phyloP scores from a whole-genome alignment of 2,797 vertebrate species.

The Acridotheres tristis region DNA sequence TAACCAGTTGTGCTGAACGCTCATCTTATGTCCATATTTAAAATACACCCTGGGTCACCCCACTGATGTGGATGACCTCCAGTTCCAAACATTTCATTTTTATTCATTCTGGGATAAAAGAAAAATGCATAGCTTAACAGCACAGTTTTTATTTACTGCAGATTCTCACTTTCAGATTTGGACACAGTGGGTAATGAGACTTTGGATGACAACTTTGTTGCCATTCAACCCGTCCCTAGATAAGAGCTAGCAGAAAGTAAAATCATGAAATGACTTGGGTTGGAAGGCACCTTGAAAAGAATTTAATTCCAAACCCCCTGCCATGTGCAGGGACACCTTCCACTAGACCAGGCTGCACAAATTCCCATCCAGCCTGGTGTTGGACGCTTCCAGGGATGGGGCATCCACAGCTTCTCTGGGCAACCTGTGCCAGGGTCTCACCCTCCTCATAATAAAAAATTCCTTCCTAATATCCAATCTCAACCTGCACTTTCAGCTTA shows the following conservation, averaged over 20 bases:
- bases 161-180: not conserved
- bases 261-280: not conserved
- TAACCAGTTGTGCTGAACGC: not conserved
- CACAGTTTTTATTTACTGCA: not conserved
- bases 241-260: not conserved
- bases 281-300: not conserved
- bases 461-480: not conserved
- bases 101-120: not conserved
- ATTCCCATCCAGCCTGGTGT: fast-evolving
- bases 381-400: not conserved
- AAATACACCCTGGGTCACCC: not conserved
- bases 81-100: not conserved
- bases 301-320: not conserved
- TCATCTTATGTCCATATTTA: not conserved
- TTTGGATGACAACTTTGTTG: not conserved
- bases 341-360: not conserved
- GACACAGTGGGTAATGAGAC: not conserved
- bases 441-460: not conserved
- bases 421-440: not conserved
- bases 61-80: not conserved
- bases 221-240: not conserved
- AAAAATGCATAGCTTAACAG: not conserved
- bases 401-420: not conserved
- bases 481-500: not conserved
- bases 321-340: not conserved